Evolutionary conservation across 2,888 invertebrate species (phyloP).

Genomic region (Amiota minor): DNA sequence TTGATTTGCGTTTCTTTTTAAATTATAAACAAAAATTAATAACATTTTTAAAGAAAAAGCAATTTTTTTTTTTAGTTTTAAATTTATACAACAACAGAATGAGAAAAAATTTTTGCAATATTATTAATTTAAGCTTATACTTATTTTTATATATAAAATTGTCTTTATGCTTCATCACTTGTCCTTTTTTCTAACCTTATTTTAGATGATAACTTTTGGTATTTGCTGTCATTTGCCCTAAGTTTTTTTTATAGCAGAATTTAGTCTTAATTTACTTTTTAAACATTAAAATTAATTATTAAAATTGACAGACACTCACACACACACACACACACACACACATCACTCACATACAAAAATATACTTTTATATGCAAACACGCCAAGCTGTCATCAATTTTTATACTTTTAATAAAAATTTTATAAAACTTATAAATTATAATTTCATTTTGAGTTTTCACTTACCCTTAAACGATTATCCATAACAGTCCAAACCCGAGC

Average conservation of each 20-base stretch:
- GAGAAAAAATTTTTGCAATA: slow-evolving; percentile 10
- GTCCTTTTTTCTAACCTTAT: slow-evolving; percentile 63
- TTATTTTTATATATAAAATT: neutral
- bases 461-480: slow-evolving; percentile 92
- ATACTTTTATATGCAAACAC: neutral
- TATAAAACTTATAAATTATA: slow-evolving; percentile 32
- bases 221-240: slow-evolving; percentile 26
- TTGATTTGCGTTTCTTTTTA: too few relatives aligned
- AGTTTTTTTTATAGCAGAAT: slow-evolving; percentile 34
- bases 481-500: slow-evolving; percentile 95
- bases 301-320: slow-evolving; percentile 28
- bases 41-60: neutral
- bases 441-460: slow-evolving; percentile 45
- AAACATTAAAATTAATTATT: slow-evolving; percentile 37
- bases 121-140: slow-evolving; percentile 25
- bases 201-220: neutral
- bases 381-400: too few relatives aligned
- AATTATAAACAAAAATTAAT: neutral
- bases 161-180: slow-evolving; percentile 50
- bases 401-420: too few relatives aligned
- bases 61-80: neutral
- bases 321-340: slow-evolving; percentile 43
- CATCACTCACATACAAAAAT: neutral
- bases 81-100: slow-evolving; percentile 4
- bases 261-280: slow-evolving; percentile 41